Conservation (phyloP, 2,113 vertebrate genomes). For the Corythornis cristatus region DNA sequence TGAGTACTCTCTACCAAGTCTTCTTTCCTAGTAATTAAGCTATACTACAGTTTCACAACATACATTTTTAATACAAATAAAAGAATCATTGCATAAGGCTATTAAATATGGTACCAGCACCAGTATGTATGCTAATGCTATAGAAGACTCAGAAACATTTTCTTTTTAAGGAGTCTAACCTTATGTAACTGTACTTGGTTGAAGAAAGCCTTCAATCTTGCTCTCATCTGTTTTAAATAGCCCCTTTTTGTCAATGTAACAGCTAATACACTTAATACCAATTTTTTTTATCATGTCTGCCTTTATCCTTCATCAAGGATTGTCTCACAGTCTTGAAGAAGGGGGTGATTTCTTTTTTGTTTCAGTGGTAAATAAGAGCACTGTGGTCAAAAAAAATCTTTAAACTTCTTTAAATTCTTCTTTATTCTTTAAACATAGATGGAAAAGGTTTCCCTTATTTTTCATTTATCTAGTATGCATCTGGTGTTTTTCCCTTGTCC, state of each 20-base stretch:
- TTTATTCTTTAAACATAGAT: background rate
- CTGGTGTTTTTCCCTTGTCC: background rate
- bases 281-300: background rate
- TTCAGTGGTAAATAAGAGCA: background rate
- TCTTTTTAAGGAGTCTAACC: background rate
- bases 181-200: background rate
- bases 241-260: background rate
- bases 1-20: too few species aligned
- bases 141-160: background rate
- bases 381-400: background rate
- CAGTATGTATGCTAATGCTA: background rate
- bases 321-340: background rate
- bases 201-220: background rate
- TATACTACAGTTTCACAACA: background rate
- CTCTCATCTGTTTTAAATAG: background rate
- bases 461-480: background rate
- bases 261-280: background rate
- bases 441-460: background rate
- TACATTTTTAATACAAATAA: background rate
- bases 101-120: background rate
- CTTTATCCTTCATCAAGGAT: background rate
- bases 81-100: background rate
- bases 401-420: too few species aligned
- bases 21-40: background rate
- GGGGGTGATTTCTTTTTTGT: background rate